Evolutionary conservation across 92 coral and sea anemone species (phyloP).

Genomic region (Galaxea fascicularis): DNA sequence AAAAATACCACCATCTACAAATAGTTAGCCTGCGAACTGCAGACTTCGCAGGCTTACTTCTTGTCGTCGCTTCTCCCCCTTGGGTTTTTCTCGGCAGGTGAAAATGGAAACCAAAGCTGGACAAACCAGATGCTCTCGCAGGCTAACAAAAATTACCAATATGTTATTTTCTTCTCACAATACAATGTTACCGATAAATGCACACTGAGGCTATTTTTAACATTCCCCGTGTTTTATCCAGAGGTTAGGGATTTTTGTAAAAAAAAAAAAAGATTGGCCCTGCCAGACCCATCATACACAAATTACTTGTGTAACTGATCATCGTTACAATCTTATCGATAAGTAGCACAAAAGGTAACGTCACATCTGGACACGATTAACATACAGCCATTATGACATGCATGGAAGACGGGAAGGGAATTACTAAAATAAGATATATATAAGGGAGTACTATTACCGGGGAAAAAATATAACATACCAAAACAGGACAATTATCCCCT

Average conservation of each 20-base stretch:
- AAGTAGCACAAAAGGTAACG: constrained; percentile 2
- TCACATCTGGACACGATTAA: background rate
- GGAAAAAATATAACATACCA: background rate
- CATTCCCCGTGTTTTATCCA: constrained; percentile 25
- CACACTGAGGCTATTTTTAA: constrained; percentile 18
- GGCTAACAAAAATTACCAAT: constrained; percentile 5
- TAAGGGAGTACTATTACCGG: constrained; percentile 7
- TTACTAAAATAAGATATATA: constrained; percentile 11
- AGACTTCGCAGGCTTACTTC: background rate
- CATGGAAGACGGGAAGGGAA: constrained; percentile 12
- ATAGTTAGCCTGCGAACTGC: background rate
- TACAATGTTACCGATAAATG: background rate
- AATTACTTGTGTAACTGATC: constrained; percentile 28
- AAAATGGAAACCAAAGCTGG: constrained; percentile 4
- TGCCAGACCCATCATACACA: constrained; percentile 28
- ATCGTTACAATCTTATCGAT: constrained; percentile 22
- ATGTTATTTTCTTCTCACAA: background rate
- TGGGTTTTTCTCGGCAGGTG: constrained; percentile 12
- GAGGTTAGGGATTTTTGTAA: constrained; percentile 11
- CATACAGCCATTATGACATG: background rate
- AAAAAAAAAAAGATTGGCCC: constrained; percentile 12
- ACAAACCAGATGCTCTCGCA: background rate
- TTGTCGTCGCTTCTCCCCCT: background rate
- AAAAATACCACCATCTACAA: background rate
- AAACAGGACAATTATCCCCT: background rate